A percentile compares a stretch with the other conserved stretches of the same genome.
These are phyloP conservation scores for Scaptomyza pallida DNA, from an alignment of 1,140 invertebrate genomes.

Conservation along the genomic window DNA sequence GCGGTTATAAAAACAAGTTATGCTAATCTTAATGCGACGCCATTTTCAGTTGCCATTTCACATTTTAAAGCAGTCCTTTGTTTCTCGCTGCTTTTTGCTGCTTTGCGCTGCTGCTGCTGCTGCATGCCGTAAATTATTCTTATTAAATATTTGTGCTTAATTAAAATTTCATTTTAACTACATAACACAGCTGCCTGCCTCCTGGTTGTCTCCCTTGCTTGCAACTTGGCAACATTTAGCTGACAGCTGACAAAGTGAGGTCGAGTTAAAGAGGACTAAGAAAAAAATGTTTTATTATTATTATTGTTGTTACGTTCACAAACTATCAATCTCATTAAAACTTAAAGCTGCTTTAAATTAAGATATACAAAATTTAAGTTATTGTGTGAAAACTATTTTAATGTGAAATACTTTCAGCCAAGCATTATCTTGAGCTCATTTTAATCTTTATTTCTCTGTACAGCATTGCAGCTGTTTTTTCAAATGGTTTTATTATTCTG, in stretches of 20 bases:
- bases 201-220: not conserved
- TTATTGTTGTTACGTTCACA: not conserved
- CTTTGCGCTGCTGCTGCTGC: conserved; percentile 42
- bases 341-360: not conserved
- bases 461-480: not conserved
- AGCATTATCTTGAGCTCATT: not conserved
- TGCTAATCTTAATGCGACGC: conserved; percentile 67
- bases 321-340: not conserved
- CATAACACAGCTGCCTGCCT: conserved; percentile 14
- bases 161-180: conserved; percentile 65
- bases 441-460: not conserved
- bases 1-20: conserved; percentile 61
- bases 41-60: conserved; percentile 43
- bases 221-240: conserved; percentile 5
- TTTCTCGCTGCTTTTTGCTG: conserved; percentile 48
- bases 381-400: not conserved
- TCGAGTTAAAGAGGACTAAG: conserved; percentile 5
- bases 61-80: conserved; percentile 55
- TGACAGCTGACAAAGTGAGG: conserved; percentile 7
- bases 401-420: too few species aligned
- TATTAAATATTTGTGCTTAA: conserved; percentile 73
- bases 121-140: conserved; percentile 56
- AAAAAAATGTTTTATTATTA: not conserved
- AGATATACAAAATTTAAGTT: not conserved
- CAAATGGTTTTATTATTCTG: not conserved